Base-by-base conservation (phyloP, 2,113 vertebrate species). In the Axis porcinus region DNA sequence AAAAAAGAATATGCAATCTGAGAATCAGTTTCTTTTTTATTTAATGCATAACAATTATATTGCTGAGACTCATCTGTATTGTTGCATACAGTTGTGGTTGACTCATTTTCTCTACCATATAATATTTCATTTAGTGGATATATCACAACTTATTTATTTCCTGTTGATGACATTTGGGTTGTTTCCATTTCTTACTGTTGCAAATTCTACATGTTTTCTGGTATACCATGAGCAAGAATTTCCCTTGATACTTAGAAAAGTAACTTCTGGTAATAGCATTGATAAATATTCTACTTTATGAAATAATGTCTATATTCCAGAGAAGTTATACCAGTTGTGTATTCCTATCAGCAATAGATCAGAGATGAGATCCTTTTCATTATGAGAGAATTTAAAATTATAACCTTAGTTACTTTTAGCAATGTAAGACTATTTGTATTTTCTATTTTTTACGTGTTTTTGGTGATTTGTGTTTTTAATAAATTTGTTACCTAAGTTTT, bases 331-430 rank as follows among this genome's bases (percentile, higher is more conserved):
- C 27, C 82, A 79, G 23, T 86, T 86, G 10, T 55, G 45, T 30
- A 78, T 30, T 60, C 40, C 12, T 70, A 40, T 11, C 36, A 84
- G 54, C 55, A 83, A 1, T 23, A 84, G 36, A 64, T 54, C 27
- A 94, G 47, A 88, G 21, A 82, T 54, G 76, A 94, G n/a, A 74
- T 55, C 10, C 5, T 96, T 94, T 76, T 58, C 45, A 36, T 94
- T 88, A 64, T 84, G 15, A 94, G 27, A 86, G 21, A 88, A 64
- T 95, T 95, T 84, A 25, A 92, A 91, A 88, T 60, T 82, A 83
- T n/a, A 23, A 86, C n/a, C 45, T 82, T 17, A 87, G 3, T 94
- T 91, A 54, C 70, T 54, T 90, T 82, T 57, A 94, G 40, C 90
- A 60, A 25, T 62, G 58, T 6, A 47, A 12, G 1, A 40, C 13